Base-by-base conservation (phyloP, 2,888 invertebrate genomes). In the Euspilapteryx auroguttella region DNA sequence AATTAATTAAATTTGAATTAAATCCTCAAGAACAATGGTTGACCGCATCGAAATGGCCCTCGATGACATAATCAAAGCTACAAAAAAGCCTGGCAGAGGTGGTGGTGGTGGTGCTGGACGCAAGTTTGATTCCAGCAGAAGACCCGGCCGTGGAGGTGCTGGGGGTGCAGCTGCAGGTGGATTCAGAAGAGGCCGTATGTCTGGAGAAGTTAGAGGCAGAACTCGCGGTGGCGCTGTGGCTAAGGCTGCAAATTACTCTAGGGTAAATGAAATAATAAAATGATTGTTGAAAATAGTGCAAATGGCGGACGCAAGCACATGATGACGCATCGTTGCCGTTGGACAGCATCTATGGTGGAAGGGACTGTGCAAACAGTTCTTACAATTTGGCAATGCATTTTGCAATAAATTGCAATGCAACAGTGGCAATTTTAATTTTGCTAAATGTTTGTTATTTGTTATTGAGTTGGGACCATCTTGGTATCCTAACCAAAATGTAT, bases 1-100 rank as follows among this genome's bases (percentile, higher is more conserved):
- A n/a, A n/a, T n/a, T n/a, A n/a, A n/a, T n/a, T n/a, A n/a, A n/a
- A n/a, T n/a, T n/a, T n/a, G n/a, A n/a, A n/a, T n/a, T n/a, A n/a
- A n/a, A n/a, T n/a, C n/a, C n/a, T n/a, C 54, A 12, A 15, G 48
- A 43, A 86, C 79, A 66, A 93, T 94, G 93, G 88, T 87, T 48
- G 92, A 94, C 55, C 94, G 91, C 79, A 91, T 97, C 65, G 96
- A 97, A 69, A 90, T 96, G 91, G 94, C 95, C 53, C 81, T 97
- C 43, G 97, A 97, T 62, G 97, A 97, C 45, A 94, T 97, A 35
- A 97, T 97, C 48, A 95, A 91, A 77, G 86, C 85, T 51, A 87
- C 81, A 45, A 90, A 86, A 69, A 79, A 79, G 35, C 80, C 83
- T 36, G 77, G 85, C 38, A 79, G 83, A 39, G 76, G 80, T 26